These are phyloP conservation scores for Paedocypris sp. DNA, from an alignment of 2,113 vertebrate species.

Conservation along the genomic window DNA sequence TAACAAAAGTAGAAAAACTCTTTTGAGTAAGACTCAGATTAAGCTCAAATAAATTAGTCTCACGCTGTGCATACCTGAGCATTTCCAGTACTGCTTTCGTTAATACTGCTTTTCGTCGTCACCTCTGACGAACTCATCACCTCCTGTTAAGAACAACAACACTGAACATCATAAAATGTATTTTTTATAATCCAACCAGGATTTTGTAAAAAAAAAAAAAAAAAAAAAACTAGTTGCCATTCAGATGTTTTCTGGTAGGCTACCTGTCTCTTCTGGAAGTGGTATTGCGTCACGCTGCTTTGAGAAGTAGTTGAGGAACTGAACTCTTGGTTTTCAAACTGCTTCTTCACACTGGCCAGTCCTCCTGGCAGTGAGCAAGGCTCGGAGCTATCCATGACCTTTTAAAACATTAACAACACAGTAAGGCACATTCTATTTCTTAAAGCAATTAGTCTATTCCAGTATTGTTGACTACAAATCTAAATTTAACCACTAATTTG, in stretches of 20 bases:
- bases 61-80: constrained; percentile 1
- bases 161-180: not conserved
- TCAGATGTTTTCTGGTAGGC: not conserved
- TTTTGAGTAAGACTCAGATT: not conserved
- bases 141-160: constrained; percentile 58
- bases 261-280: constrained; percentile 81
- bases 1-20: not conserved
- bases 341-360: constrained; percentile 82
- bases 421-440: not conserved
- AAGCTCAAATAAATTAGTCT: not conserved
- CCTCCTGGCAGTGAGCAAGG: constrained; percentile 76
- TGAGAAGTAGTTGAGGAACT: constrained; percentile 51
- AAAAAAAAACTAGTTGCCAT: too few relatives aligned
- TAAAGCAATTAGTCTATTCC: too few relatives aligned
- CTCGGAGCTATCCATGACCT: constrained; percentile 75
- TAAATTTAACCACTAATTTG: too few relatives aligned
- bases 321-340: constrained; percentile 76
- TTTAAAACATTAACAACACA: constrained; percentile 9
- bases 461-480: too few relatives aligned
- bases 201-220: too few relatives aligned
- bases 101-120: constrained; percentile 53
- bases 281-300: constrained; percentile 62
- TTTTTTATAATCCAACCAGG: too few relatives aligned
- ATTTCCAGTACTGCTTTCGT: constrained; percentile 40
- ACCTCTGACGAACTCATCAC: constrained; percentile 61